phyloP scores from a whole-genome alignment of 2,888 invertebrate genomes.

The Thysanoteuthis rhombus region DNA sequence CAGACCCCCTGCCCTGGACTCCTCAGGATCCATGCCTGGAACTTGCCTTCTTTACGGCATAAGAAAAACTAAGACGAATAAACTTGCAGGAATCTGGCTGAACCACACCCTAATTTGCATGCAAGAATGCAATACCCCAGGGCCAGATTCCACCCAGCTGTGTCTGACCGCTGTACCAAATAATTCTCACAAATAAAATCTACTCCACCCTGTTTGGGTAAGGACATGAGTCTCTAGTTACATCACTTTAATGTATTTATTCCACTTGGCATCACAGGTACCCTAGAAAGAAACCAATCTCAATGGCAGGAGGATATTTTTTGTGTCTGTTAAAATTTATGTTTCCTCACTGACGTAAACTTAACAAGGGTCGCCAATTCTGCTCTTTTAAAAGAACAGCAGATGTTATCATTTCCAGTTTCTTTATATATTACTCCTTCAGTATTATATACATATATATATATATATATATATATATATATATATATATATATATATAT shows the following conservation, averaged over 20 bases:
- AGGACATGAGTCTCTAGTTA: background rate
- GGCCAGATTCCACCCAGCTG: background rate
- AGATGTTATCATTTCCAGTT: background rate
- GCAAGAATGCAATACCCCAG: slow-evolving; percentile 12
- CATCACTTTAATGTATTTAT: background rate
- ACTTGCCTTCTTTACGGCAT: background rate
- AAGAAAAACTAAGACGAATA: background rate
- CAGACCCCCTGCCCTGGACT: too few relatives aligned
- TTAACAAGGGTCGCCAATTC: background rate
- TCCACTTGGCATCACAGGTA: background rate
- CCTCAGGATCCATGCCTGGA: too few relatives aligned
- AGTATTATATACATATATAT: too few relatives aligned
- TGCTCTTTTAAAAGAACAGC: background rate
- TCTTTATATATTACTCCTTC: too few relatives aligned
- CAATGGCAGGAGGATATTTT: background rate
- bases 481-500: too few relatives aligned
- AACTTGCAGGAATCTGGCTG: background rate
- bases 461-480: too few relatives aligned
- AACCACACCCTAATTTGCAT: background rate
- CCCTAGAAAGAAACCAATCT: background rate
- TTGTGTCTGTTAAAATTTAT: background rate
- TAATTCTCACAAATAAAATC: background rate
- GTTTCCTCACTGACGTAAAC: background rate
- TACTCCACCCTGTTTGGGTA: background rate
- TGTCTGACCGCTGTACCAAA: background rate